Evolutionary conservation across 2,113 vertebrate species (phyloP).

Genomic region (Pseudonaja textilis): DNA sequence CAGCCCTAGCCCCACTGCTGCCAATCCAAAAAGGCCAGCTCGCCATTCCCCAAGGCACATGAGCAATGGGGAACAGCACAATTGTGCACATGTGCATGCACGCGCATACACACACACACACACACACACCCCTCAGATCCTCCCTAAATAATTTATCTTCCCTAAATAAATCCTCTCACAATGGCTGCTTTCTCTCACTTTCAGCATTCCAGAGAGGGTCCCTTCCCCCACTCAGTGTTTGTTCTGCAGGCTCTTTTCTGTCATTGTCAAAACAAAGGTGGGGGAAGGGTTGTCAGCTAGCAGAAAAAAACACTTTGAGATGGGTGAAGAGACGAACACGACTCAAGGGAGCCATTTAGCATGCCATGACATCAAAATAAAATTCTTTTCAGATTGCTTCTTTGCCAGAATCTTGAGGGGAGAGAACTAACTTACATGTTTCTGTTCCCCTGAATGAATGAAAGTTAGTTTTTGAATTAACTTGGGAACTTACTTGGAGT

Average conservation of each 20-base stretch:
- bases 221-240: background rate
- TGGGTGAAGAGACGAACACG: background rate
- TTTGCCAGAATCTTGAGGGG: background rate
- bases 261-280: background rate
- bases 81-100: background rate
- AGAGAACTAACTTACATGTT: background rate
- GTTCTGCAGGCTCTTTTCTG: background rate
- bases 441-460: background rate
- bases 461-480: background rate
- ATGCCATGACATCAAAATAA: background rate
- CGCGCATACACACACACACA: accelerated
- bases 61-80: background rate
- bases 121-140: background rate
- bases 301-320: background rate
- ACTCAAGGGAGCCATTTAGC: background rate
- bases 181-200: background rate
- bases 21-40: background rate
- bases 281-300: background rate
- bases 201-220: background rate
- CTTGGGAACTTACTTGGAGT: background rate
- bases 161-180: background rate
- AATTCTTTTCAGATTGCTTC: background rate
- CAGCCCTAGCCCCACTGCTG: background rate
- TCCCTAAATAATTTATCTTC: background rate
- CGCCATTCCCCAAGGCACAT: background rate